A percentile compares a stretch with the other conserved stretches of the same genome.
These are phyloP conservation scores for Zosterops lateralis DNA, from an alignment of 2,113 vertebrate genomes.

Conservation along the genomic window DNA sequence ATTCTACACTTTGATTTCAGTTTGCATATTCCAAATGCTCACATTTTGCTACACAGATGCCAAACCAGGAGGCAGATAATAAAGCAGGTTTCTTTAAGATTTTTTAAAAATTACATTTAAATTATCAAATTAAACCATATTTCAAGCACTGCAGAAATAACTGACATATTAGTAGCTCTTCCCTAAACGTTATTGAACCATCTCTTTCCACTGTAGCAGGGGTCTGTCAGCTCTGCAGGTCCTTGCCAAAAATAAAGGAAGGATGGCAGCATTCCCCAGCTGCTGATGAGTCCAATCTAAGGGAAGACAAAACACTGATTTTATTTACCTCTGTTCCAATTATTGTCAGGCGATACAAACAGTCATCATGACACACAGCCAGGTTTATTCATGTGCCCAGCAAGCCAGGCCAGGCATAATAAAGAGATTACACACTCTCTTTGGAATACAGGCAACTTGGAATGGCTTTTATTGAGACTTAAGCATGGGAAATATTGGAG, in stretches of 20 bases:
- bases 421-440: constrained; percentile 9
- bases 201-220: background rate
- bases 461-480: constrained; percentile 47
- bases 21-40: background rate
- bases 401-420: constrained; percentile 39
- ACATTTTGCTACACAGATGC: constrained; percentile 37
- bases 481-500: constrained; percentile 2
- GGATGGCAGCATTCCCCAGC: constrained; percentile 58
- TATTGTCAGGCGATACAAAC: constrained; percentile 27
- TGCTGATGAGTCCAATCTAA: constrained; percentile 55
- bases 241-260: constrained; percentile 41
- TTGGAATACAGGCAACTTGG: constrained; percentile 5
- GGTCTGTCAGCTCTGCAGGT: background rate
- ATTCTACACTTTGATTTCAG: constrained; percentile 1
- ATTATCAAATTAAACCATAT: background rate
- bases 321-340: constrained; percentile 53
- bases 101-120: background rate
- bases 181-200: constrained; percentile 13
- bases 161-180: background rate
- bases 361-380: constrained; percentile 39
- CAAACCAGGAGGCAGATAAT: constrained; percentile 36
- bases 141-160: constrained; percentile 20
- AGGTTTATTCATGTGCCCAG: constrained; percentile 27
- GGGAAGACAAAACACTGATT: constrained; percentile 54
- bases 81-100: constrained; percentile 14